These are phyloP conservation scores for Perognathus longimembris DNA, from an alignment of 2,113 vertebrate genomes.

Conservation along the genomic window DNA sequence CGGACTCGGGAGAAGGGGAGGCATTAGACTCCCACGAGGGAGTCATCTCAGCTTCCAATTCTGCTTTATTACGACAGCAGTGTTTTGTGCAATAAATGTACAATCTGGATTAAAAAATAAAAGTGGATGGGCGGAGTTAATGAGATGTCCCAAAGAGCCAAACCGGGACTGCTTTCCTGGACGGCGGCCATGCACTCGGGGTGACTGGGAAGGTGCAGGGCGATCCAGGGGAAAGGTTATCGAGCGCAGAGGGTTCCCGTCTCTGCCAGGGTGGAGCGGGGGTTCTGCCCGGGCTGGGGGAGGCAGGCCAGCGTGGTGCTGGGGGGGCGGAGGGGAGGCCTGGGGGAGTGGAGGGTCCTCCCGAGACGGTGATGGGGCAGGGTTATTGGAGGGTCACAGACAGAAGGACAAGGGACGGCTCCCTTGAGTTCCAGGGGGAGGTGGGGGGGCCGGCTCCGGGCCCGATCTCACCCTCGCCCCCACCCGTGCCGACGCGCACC, in stretches of 20 bases:
- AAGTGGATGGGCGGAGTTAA: background rate
- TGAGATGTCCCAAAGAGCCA: background rate
- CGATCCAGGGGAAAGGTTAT: slow-evolving; percentile 65
- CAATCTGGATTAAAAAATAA: background rate
- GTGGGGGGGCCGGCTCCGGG: no score
- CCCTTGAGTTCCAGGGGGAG: background rate
- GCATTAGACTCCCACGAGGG: background rate
- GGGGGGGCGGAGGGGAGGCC: background rate
- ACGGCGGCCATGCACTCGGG: slow-evolving; percentile 43
- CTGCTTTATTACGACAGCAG: background rate
- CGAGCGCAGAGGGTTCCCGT: background rate
- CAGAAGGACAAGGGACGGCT: background rate
- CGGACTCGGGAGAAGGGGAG: background rate
- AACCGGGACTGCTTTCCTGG: slow-evolving; percentile 24
- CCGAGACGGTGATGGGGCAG: background rate
- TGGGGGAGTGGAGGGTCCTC: background rate
- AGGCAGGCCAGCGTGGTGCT: background rate
- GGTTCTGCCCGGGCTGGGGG: background rate
- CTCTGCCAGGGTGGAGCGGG: background rate
- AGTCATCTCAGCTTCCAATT: background rate
- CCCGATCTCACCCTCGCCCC: no score
- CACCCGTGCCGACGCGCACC: background rate
- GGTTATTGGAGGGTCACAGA: background rate
- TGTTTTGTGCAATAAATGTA: background rate
- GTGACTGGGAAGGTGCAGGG: slow-evolving; percentile 42